A percentile compares a stretch with the other conserved stretches of the same genome.
Evolutionary conservation across 2,888 invertebrate genomes (phyloP).

Genomic region (Hyppa rectilinea): DNA sequence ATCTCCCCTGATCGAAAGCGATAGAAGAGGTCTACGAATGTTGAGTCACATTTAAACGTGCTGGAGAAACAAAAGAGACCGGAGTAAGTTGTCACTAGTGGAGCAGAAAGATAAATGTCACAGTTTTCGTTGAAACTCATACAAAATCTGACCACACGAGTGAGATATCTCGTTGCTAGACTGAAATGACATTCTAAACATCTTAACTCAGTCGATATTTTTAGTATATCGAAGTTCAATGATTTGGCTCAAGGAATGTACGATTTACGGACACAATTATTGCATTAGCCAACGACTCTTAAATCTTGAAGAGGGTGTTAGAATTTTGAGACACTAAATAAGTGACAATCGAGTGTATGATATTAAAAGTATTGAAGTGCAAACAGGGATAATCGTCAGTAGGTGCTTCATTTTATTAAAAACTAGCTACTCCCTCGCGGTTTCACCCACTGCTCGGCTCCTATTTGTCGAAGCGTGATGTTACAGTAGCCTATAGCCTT

Average conservation of each 20-base stretch:
- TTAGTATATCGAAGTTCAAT: slow-evolving; percentile 55
- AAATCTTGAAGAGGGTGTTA: slow-evolving; percentile 1
- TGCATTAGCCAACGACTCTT: slow-evolving; percentile 15
- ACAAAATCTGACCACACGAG: background rate
- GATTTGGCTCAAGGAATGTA: slow-evolving; percentile 51
- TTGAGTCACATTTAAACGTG: background rate
- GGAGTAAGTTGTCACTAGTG: background rate
- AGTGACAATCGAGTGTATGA: background rate
- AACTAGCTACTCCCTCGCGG: too few relatives aligned
- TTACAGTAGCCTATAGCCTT: too few relatives aligned
- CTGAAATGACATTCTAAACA: slow-evolving; percentile 10
- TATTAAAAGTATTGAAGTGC: background rate
- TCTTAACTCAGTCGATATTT: slow-evolving; percentile 29
- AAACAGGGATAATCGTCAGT: too few relatives aligned
- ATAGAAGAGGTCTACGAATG: background rate
- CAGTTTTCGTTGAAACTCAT: background rate
- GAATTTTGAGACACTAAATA: background rate
- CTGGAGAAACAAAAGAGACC: background rate
- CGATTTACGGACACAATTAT: slow-evolving; percentile 26
- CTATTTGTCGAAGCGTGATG: too few relatives aligned
- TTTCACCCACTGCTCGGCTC: too few relatives aligned
- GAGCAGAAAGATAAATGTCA: background rate
- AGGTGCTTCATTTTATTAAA: too few relatives aligned
- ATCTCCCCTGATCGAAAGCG: background rate
- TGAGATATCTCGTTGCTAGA: slow-evolving; percentile 9